A percentile compares a stretch with the other conserved stretches of the same genome.
Conservation (phyloP, 1,140 invertebrate species). For the Augochlora pura region DNA sequence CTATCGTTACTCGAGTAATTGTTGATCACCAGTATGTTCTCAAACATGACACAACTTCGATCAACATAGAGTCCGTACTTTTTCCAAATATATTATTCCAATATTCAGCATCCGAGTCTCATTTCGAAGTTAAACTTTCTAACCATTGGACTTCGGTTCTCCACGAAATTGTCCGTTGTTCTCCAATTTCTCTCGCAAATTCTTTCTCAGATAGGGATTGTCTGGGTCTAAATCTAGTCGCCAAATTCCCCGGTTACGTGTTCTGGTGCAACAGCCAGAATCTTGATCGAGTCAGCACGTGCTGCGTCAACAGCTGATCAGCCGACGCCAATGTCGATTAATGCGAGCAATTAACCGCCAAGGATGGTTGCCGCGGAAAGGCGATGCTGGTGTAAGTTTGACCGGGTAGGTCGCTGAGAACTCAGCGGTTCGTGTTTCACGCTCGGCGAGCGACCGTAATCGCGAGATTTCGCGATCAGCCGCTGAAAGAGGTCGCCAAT, state of each 20-base stretch:
- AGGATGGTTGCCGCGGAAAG: background rate
- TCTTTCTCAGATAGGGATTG: background rate
- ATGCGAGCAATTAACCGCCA: background rate
- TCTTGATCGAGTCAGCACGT: background rate
- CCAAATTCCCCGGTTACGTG: background rate
- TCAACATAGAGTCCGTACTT: no score
- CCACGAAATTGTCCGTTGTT: background rate
- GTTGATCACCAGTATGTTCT: no score
- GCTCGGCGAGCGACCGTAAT: background rate
- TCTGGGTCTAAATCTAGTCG: no score
- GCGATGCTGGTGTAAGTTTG: no score
- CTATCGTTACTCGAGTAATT: no score
- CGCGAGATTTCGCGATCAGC: conserved; percentile 43
- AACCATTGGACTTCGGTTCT: background rate
- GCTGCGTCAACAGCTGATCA: conserved; percentile 1
- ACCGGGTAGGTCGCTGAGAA: background rate
- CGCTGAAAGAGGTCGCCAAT: conserved; percentile 63
- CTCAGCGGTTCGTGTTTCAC: background rate
- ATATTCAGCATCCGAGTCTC: no score
- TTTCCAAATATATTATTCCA: no score
- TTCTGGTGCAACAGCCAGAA: background rate
- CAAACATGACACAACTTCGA: no score
- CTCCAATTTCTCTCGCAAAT: background rate
- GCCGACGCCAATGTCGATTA: background rate
- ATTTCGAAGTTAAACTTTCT: background rate